Base-by-base conservation (phyloP, 2,113 vertebrate species). In the Melanerpes aurifrons region DNA sequence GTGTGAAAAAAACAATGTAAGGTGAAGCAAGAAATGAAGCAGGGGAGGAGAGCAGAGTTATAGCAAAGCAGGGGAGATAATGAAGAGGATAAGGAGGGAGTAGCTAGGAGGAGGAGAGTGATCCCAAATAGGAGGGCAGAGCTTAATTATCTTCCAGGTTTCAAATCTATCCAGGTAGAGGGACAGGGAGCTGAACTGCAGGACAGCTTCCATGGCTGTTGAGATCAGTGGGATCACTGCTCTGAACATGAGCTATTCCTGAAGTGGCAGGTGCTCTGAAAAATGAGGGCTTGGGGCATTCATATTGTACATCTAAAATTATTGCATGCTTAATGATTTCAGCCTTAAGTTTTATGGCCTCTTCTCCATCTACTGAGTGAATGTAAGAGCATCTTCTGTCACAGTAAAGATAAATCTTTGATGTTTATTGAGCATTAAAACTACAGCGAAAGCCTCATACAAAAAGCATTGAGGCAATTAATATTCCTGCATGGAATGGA, bases 341-440 rank as follows among this genome's bases (percentile, higher is more conserved):
- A 87, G 79, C 91, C 94, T 89, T 80, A 84, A 94, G 87, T 94
- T 95, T 95, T 95, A 94, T 93, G 94, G 82, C 75, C 89, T 74
- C 53, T 91, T 94, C 93, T 87, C 85, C 76, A 78, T 95, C 86
- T 78, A 92, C 86, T 1, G 3, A 94, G 82, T 90, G 76, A 95
- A 68, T 74, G 69, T 91, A 92, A 93, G 79, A 94, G 85, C 89
- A 89, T 91, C 89, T 90, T 85, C 91, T 96, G 90, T 92, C 93
- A 92, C 85, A 86, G 85, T 91, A 87, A 93, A 92, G 69, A 95
- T 96, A 94, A 96, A 94, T 96, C 93, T 89, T 92, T 94, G 87
- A 90, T 96, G 87, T 95, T 96, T 92, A 94, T 92, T 74, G 93
- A 92, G 82, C 94, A 89, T 82, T 96, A 93, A 94, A 93, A 71